Evolutionary conservation across 1,140 invertebrate species (phyloP).

Genomic region (Drosophila subpulchrella): DNA sequence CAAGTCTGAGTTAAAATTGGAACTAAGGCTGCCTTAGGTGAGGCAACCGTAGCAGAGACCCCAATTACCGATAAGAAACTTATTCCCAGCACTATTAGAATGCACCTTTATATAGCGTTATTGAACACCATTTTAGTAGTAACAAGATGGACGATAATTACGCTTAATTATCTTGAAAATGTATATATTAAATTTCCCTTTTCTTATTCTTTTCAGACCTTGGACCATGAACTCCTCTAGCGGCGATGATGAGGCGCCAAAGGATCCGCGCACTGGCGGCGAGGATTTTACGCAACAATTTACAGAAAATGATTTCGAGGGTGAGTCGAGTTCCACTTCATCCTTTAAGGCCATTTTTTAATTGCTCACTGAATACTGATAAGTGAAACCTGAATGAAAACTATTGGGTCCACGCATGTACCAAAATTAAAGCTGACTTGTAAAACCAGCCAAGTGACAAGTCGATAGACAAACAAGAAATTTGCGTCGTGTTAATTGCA

Average conservation of each 20-base stretch:
- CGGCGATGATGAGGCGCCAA: slow-evolving; percentile 91
- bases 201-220: slow-evolving; percentile 84
- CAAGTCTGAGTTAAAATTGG: neutral
- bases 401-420: neutral
- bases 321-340: slow-evolving; percentile 83
- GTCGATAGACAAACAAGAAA: slow-evolving; percentile 32
- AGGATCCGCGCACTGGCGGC: slow-evolving; percentile 92
- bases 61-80: neutral
- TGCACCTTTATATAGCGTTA: neutral
- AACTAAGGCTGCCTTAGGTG: neutral
- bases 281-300: slow-evolving; percentile 89
- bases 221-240: slow-evolving; percentile 87
- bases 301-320: slow-evolving; percentile 95
- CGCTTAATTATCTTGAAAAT: slow-evolving; percentile 12
- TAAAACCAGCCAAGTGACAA: slow-evolving; percentile 52
- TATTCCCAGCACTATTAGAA: neutral
- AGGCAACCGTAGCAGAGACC: neutral
- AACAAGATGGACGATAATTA: neutral
- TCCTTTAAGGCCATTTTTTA: slow-evolving; percentile 5
- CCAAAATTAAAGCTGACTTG: slow-evolving; percentile 17
- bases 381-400: slow-evolving; percentile 22
- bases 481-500: slow-evolving; percentile 57
- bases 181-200: slow-evolving; percentile 12
- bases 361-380: slow-evolving; percentile 27
- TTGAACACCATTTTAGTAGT: neutral